A percentile compares a stretch with the other conserved stretches of the same genome.
These are phyloP conservation scores for Neodiprion pinetum DNA, from an alignment of 1,140 invertebrate species.

Conservation along the genomic window DNA sequence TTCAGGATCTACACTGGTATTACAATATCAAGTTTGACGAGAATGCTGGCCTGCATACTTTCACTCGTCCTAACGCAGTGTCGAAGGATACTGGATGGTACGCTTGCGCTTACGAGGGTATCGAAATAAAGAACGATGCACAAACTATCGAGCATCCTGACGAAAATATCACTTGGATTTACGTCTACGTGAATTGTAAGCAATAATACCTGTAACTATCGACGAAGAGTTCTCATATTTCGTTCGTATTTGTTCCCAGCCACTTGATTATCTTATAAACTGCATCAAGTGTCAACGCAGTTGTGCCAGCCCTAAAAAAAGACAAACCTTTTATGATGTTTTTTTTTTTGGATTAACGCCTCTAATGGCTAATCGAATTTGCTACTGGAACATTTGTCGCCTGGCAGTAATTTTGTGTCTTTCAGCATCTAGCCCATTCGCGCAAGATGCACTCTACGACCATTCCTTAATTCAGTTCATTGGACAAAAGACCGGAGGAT, in stretches of 20 bases:
- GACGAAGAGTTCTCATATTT: not conserved
- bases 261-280: too few species aligned
- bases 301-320: too few species aligned
- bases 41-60: conserved; percentile 13
- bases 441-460: too few species aligned
- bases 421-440: too few species aligned
- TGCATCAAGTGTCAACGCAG: too few species aligned
- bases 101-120: conserved; percentile 61
- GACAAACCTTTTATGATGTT: too few species aligned
- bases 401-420: too few species aligned
- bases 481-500: not conserved
- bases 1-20: not conserved
- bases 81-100: conserved; percentile 67
- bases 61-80: conserved; percentile 34
- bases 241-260: not conserved
- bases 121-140: conserved; percentile 45
- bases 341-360: too few species aligned
- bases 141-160: conserved; percentile 28
- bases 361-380: too few species aligned
- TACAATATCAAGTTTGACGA: not conserved
- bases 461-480: not conserved
- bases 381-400: too few species aligned
- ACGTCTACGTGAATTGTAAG: conserved; percentile 74
- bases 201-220: not conserved
- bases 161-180: conserved; percentile 60